Base-by-base conservation (phyloP, 2,797 vertebrate genomes). In the Acipenser oxyrinchus region DNA sequence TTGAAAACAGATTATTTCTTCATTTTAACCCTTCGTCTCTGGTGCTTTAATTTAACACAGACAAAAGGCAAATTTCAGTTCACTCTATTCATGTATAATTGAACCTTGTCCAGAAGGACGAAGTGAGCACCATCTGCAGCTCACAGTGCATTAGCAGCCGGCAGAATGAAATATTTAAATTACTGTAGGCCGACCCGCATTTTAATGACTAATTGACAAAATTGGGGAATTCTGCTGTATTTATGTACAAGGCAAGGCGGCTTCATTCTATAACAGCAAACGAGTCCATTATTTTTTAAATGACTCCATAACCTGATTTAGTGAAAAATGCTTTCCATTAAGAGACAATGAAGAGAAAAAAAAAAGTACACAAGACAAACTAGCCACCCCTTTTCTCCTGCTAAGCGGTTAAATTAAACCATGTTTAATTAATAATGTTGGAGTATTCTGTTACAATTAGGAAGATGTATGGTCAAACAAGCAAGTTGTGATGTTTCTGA, bases 341-440 rank as follows among this genome's bases (percentile, higher is more conserved):
- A 18, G 15, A 18, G 15, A 18, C 15, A 37, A 37, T 37, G 23
- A 37, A 37, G 2, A 18, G 23, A 37, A 37, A 37, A 37, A 37
- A 37, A 77, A 71, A 48, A 74, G 70, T 70, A 71, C 70, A 72
- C 75, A 69, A 74, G 72, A 65, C 68, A 67, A 66, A 71, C 74
- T 79, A 64, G 60, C 74, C 80, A 79, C 65, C 71, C 71, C 74
- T 73, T 81, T 85, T 77, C 84, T 88, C 89, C 82, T 71, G 83
- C 86, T 78, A 81, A 93, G 92, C 86, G 82, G 87, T 86, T 89
- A 93, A 95, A 95, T 94, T 91, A 96, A 93, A 93, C 88, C 92
- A 92, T 91, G 92, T 94, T 94, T 94, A 95, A 95, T 96, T 95
- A 95, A 97, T 94, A 94, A 94, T 90, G 92, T 91, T 91, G 92